These are phyloP conservation scores for Corythoichthys intestinalis DNA, from an alignment of 2,113 vertebrate species.

Conservation along the genomic window DNA sequence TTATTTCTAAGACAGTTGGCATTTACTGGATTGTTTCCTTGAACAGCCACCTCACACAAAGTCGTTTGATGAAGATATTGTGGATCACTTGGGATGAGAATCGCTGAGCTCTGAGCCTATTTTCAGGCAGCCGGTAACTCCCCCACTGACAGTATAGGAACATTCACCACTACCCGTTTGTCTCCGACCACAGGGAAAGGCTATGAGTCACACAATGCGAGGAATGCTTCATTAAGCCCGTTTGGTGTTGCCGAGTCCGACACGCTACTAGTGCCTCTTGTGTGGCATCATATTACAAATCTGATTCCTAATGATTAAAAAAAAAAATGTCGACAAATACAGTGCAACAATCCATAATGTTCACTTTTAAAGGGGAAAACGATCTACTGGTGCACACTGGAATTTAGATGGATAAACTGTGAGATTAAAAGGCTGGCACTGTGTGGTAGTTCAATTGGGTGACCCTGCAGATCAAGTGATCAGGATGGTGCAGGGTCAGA, in stretches of 20 bases:
- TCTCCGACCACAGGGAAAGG: conserved; percentile 48
- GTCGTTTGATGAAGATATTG: conserved; percentile 57
- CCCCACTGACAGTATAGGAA: conserved; percentile 55
- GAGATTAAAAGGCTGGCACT: conserved; percentile 63
- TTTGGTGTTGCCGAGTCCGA: conserved; percentile 54
- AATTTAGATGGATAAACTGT: conserved; percentile 56
- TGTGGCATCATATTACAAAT: conserved; percentile 36
- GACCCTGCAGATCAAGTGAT: conserved; percentile 65
- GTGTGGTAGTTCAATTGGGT: conserved; percentile 49
- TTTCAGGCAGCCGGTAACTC: conserved; percentile 29
- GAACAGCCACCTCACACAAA: conserved; percentile 48
- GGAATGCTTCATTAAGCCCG: conserved; percentile 63
- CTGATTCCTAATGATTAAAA: conserved; percentile 15
- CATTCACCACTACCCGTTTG: conserved; percentile 51
- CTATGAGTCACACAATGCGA: conserved; percentile 64
- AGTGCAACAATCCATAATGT: conserved; percentile 33
- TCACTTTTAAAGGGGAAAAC: conserved; percentile 31
- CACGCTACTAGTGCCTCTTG: conserved; percentile 50
- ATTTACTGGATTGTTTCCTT: conserved; percentile 38
- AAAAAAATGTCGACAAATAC: conserved; percentile 18
- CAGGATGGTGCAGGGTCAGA: conserved; percentile 59
- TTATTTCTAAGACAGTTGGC: background rate
- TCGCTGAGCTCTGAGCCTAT: conserved; percentile 9
- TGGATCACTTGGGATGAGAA: conserved; percentile 11
- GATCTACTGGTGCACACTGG: conserved; percentile 28